These are phyloP conservation scores for Eupsittula cactorum DNA, from an alignment of 2,113 vertebrate species.

Conservation along the genomic window DNA sequence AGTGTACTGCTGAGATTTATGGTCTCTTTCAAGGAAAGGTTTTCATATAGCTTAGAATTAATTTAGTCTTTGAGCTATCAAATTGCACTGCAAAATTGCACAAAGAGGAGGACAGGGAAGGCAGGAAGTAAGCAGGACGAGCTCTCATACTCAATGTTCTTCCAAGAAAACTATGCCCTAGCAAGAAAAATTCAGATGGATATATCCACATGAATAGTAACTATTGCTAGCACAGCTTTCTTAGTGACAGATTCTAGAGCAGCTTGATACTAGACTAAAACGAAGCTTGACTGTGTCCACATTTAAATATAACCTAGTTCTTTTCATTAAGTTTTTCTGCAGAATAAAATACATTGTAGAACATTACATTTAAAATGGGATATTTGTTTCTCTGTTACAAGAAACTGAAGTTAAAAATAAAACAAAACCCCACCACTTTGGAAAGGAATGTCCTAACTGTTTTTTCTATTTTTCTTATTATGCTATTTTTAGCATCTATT, in stretches of 20 bases:
- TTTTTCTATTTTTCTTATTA: constrained; percentile 1
- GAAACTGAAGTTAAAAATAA: not conserved
- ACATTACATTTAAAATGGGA: not conserved
- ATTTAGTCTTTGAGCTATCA: not conserved
- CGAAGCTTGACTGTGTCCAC: not conserved
- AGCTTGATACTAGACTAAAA: not conserved
- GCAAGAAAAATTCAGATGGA: not conserved
- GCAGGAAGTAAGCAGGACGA: not conserved
- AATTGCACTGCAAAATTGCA: not conserved
- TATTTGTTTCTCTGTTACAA: not conserved
- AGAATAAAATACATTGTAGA: not conserved
- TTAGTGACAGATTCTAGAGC: not conserved
- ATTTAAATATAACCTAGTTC: not conserved
- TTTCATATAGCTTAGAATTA: not conserved
- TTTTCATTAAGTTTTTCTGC: not conserved
- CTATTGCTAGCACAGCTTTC: not conserved
- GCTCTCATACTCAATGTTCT: not conserved
- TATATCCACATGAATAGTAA: not conserved
- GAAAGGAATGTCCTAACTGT: not conserved
- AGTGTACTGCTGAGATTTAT: not conserved
- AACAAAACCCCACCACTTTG: not conserved
- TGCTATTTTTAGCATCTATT: constrained; percentile 23
- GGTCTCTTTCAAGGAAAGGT: not conserved
- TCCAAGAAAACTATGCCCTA: not conserved
- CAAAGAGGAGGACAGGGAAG: not conserved